Evolutionary conservation across 2,113 vertebrate species (phyloP).

Genomic region (Lepisosteus osseus): DNA sequence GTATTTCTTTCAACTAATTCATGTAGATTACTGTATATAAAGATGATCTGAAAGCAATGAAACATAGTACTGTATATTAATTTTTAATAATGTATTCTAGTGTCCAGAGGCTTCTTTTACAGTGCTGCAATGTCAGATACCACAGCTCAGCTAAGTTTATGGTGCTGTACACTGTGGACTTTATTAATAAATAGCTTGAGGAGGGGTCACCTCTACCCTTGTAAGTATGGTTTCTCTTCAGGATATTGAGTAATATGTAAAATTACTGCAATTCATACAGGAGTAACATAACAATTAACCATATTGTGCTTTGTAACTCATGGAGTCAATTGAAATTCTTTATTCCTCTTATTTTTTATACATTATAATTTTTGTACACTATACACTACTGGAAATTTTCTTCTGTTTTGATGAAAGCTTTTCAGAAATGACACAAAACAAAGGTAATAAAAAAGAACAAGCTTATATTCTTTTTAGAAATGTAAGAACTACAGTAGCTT

Average conservation of each 20-base stretch:
- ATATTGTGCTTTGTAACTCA: not conserved
- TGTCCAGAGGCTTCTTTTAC: not conserved
- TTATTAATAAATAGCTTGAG: not conserved
- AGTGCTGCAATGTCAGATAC: not conserved
- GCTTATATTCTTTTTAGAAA: no score
- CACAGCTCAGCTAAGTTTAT: not conserved
- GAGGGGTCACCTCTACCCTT: slow-evolving; percentile 5
- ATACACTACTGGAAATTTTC: no score
- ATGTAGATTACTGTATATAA: not conserved
- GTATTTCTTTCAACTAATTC: not conserved
- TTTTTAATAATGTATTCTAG: not conserved
- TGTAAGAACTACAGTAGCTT: no score
- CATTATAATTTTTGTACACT: not conserved
- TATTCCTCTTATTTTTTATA: not conserved
- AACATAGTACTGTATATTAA: not conserved
- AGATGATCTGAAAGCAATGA: not conserved
- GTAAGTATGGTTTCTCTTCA: not conserved
- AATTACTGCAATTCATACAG: not conserved
- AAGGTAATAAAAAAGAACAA: no score
- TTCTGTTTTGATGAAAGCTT: no score
- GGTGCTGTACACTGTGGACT: not conserved
- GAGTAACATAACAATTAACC: not conserved
- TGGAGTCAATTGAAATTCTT: not conserved
- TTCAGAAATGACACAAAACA: no score
- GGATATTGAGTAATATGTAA: not conserved